Conservation (phyloP, 2,797 vertebrate species). For the Poecilia picta region DNA sequence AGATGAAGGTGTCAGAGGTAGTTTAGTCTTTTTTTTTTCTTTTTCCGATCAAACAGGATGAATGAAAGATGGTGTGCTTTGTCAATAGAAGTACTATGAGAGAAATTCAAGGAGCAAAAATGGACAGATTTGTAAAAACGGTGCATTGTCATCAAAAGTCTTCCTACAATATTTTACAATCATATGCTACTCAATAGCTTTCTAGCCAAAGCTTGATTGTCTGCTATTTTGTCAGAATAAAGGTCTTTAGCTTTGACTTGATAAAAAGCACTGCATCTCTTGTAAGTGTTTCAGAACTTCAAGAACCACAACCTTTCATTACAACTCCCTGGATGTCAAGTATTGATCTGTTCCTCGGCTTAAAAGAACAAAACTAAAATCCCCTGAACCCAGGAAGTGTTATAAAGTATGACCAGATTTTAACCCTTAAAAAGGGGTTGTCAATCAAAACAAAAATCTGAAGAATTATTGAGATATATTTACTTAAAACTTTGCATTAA, state of each 20-base stretch:
- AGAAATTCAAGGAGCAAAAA: slow-evolving; percentile 10
- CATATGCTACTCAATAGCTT: slow-evolving; percentile 17
- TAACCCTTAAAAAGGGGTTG: neutral
- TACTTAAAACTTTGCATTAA: neutral
- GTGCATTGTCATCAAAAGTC: neutral
- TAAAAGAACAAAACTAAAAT: neutral
- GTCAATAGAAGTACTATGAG: slow-evolving; percentile 10
- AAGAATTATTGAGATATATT: neutral
- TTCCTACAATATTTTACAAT: neutral
- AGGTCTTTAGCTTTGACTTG: neutral
- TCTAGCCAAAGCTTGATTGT: slow-evolving; percentile 26
- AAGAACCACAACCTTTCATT: neutral
- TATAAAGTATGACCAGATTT: neutral
- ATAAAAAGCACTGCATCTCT: neutral
- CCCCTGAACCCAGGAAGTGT: neutral
- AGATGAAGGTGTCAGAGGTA: slow-evolving; percentile 43
- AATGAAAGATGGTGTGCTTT: slow-evolving; percentile 13
- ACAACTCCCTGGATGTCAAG: neutral
- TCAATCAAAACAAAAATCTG: neutral
- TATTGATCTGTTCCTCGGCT: neutral
- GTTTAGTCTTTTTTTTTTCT: slow-evolving; percentile 42
- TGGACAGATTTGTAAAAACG: neutral
- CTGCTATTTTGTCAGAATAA: neutral
- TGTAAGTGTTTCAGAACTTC: neutral
- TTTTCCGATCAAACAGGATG: slow-evolving; percentile 49